These are phyloP conservation scores for Fissipunctia ypsillon DNA, from an alignment of 2,888 invertebrate species.

Conservation along the genomic window DNA sequence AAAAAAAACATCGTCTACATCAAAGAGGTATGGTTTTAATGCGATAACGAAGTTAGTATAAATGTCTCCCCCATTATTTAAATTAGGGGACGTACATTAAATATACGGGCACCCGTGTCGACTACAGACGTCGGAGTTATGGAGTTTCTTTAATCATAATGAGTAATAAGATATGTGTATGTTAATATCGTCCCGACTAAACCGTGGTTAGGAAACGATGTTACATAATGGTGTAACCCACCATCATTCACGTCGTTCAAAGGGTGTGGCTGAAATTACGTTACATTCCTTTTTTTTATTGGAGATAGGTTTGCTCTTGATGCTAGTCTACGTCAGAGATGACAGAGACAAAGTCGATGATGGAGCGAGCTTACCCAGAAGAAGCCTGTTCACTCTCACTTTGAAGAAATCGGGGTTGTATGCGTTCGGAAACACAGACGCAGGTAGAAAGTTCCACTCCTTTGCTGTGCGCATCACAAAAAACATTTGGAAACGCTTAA, in stretches of 20 bases:
- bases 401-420: no score
- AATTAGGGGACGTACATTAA: slow-evolving; percentile 55
- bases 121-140: slow-evolving; percentile 47
- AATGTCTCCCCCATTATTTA: slow-evolving; percentile 59
- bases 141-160: slow-evolving; percentile 40
- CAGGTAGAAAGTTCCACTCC: no score
- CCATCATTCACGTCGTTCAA: not conserved
- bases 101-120: slow-evolving; percentile 49
- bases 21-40: slow-evolving; percentile 40
- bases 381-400: no score
- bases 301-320: no score
- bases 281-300: no score
- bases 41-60: slow-evolving; percentile 41
- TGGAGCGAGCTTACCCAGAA: no score
- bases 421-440: no score
- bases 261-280: not conserved
- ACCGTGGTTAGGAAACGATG: not conserved
- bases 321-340: no score
- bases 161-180: slow-evolving; percentile 36
- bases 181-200: slow-evolving; percentile 3
- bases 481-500: no score
- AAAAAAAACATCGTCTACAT: slow-evolving; percentile 3
- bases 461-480: no score
- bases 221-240: not conserved
- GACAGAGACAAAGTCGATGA: no score